phyloP scores from a whole-genome alignment of 2,888 invertebrate genomes.

The Iselma pallidipennis region DNA sequence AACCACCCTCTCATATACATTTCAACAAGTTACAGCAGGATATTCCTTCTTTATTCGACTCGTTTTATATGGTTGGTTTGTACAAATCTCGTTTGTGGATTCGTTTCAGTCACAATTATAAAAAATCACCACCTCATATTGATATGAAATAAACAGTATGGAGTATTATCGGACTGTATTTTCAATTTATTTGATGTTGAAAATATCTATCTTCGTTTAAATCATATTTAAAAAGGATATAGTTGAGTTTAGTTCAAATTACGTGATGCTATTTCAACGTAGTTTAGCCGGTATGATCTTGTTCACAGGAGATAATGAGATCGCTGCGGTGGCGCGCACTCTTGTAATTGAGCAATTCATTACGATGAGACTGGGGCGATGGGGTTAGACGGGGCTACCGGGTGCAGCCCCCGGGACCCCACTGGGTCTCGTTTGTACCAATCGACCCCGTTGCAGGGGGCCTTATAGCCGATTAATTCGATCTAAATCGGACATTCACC shows the following conservation, averaged over 20 bases:
- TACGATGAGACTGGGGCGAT: constrained; percentile 42
- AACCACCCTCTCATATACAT: neutral
- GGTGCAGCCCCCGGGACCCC: constrained; percentile 40
- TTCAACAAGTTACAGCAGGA: neutral
- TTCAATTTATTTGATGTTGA: neutral
- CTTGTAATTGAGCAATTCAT: constrained; percentile 50
- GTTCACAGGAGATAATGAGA: constrained; percentile 46
- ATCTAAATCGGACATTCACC: constrained; percentile 13
- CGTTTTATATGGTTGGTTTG: no score
- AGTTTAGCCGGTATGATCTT: constrained; percentile 34
- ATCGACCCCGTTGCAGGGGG: constrained; percentile 43
- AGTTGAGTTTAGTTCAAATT: constrained; percentile 7
- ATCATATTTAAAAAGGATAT: constrained; percentile 10
- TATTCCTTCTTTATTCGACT: no score
- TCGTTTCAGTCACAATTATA: neutral
- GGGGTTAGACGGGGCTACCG: constrained; percentile 44
- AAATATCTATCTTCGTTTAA: constrained; percentile 3
- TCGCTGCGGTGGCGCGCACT: constrained; percentile 46
- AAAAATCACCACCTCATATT: neutral
- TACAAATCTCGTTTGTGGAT: neutral
- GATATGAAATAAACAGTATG: no score
- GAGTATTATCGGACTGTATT: no score
- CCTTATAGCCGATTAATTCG: constrained; percentile 26
- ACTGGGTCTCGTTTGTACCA: constrained; percentile 46
- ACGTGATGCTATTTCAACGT: constrained; percentile 24